Evolutionary conservation across 2,888 invertebrate genomes (phyloP), one percentile per base, ranked within the genome.

Genomic region (Philereme transversata): DNA sequence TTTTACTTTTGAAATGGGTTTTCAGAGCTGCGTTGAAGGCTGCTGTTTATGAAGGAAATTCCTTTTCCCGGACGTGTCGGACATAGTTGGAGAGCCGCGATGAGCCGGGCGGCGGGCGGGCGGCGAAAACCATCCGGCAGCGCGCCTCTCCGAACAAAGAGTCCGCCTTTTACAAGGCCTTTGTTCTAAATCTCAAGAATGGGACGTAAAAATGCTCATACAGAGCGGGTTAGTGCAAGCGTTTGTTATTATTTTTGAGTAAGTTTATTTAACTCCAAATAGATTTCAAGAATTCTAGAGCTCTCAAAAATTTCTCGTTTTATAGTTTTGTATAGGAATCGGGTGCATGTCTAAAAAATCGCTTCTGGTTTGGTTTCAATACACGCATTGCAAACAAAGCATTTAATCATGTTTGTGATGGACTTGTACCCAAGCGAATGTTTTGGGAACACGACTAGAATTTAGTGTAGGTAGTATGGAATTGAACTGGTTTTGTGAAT

Each of bases 1-100:
- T 74, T 76, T 70, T 71, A 69, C 69, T 74, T 77, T 70, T 63
- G 9, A 46, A 72, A 74, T 72, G 71, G 65, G 62, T 66, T 60
- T 22, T 75, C 69, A 68, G 68, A 73, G 66, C 54, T 67, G 66
- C 50, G 71, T 69, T 22, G 54, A 35, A 47, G 47, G 48, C 55
- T 62, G 62, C 51, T 55, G 58, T 68, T 70, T 65, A 71, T 63
- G 69, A 70, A 73, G 67, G 62, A 66, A 67, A 69, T 69, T 72
- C 65, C 65, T 67, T 69, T 69, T 68, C 59, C 75, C 65, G 67
- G 65, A 54, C 51, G 55, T 64, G 64, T 62, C 66, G 64, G 65
- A 62, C 64, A 69, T 70, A 71, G 71, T 67, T 68, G 64, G 71
- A 64, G 69, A 70, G 60, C 50, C 60, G 62, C 66, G 56, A 58